phyloP scores from a whole-genome alignment of 2,113 vertebrate species.

The Oncorhynchus mykiss region DNA sequence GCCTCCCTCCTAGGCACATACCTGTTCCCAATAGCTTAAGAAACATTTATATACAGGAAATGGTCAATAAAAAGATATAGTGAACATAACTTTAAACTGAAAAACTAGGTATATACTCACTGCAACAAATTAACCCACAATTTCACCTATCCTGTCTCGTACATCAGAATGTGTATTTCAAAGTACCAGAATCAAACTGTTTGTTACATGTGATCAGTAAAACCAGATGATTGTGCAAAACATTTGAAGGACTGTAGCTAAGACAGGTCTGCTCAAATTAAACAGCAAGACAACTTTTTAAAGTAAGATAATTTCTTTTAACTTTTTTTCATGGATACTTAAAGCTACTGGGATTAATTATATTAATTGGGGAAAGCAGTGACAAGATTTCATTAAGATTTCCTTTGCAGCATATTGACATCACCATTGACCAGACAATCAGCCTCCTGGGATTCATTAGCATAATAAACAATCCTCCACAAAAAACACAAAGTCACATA shows the following conservation, averaged over 20 bases:
- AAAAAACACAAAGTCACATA: slow-evolving; percentile 20
- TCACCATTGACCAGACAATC: slow-evolving; percentile 6
- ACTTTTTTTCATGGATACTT: slow-evolving; percentile 11
- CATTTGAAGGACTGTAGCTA: background rate
- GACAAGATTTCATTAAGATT: slow-evolving; percentile 19
- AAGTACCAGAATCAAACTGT: slow-evolving; percentile 10
- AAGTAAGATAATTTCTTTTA: slow-evolving; percentile 17
- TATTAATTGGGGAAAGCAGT: background rate
- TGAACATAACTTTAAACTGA: slow-evolving; percentile 25
- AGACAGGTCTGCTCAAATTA: background rate
- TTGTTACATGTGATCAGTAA: slow-evolving; percentile 20
- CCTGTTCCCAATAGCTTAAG: slow-evolving; percentile 48
- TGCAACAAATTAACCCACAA: slow-evolving; percentile 26
- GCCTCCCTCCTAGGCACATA: slow-evolving; percentile 49
- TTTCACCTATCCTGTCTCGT: background rate
- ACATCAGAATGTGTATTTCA: slow-evolving; percentile 1
- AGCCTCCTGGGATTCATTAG: slow-evolving; percentile 6
- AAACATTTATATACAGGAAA: slow-evolving; percentile 58
- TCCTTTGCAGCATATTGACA: slow-evolving; percentile 47
- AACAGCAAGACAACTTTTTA: background rate
- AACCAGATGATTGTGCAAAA: slow-evolving; percentile 69
- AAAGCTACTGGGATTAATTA: slow-evolving; percentile 25
- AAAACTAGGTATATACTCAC: slow-evolving; percentile 14
- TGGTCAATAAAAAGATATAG: slow-evolving; percentile 40
- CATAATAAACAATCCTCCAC: slow-evolving; percentile 25